These are phyloP conservation scores for Maniola hyperantus DNA, from an alignment of 2,888 invertebrate genomes.

Conservation along the genomic window DNA sequence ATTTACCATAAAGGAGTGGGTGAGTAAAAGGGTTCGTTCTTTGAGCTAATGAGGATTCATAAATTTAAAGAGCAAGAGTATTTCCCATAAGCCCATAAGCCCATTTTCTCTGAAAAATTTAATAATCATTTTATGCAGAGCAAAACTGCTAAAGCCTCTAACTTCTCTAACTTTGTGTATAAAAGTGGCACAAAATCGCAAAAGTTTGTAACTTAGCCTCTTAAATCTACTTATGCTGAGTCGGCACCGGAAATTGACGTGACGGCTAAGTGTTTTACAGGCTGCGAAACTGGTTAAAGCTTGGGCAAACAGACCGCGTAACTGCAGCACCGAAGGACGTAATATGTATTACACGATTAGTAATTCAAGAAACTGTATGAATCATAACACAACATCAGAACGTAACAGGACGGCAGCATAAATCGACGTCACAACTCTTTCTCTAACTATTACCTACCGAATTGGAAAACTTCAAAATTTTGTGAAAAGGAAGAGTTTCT, in stretches of 20 bases:
- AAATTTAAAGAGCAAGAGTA: not conserved
- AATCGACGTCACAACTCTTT: too few species aligned
- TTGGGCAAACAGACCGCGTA: not conserved
- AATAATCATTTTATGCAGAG: not conserved
- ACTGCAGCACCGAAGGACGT: not conserved
- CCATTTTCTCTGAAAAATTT: not conserved
- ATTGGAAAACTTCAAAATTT: too few species aligned
- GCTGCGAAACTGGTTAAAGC: slow-evolving; percentile 20
- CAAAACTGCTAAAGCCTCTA: not conserved
- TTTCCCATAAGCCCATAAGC: not conserved
- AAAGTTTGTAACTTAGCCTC: slow-evolving; percentile 9
- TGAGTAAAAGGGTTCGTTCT: too few species aligned
- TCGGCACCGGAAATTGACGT: slow-evolving; percentile 51
- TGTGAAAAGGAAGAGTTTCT: too few species aligned
- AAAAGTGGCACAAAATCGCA: slow-evolving; percentile 12
- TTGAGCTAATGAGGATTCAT: too few species aligned
- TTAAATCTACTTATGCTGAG: slow-evolving; percentile 43
- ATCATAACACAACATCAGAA: too few species aligned
- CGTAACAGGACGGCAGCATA: too few species aligned
- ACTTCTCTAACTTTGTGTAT: not conserved
- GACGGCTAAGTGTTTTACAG: slow-evolving; percentile 55
- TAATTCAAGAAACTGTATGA: too few species aligned
- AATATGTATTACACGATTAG: too few species aligned
- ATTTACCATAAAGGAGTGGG: too few species aligned
- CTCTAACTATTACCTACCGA: too few species aligned